A percentile compares a stretch with the other conserved stretches of the same genome.
Conservation (phyloP, 2,113 vertebrate species). For the Macroglossus sobrinus region DNA sequence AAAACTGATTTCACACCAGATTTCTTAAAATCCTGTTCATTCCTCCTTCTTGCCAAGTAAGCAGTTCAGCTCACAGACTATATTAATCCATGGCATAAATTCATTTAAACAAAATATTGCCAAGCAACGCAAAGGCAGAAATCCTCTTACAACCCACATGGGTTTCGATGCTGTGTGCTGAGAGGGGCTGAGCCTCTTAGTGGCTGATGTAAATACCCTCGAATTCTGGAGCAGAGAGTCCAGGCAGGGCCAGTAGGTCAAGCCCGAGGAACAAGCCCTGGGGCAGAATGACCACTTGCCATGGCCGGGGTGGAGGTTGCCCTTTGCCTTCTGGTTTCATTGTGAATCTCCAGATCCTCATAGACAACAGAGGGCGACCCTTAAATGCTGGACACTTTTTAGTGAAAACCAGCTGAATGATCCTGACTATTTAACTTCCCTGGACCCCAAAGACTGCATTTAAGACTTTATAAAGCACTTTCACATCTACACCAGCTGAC, state of each 20-base stretch:
- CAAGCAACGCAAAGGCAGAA: conserved; percentile 43
- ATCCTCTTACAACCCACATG: conserved; percentile 21
- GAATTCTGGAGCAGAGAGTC: neutral
- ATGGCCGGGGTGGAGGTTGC: neutral
- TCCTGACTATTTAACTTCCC: neutral
- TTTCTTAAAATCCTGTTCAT: conserved; percentile 40
- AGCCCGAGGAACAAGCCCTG: neutral
- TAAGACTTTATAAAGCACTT: neutral
- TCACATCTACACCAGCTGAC: rapidly evolving
- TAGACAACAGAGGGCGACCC: neutral
- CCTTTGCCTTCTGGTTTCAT: neutral
- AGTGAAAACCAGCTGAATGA: neutral
- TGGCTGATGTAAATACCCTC: neutral
- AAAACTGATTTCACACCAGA: neutral
- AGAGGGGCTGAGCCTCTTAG: neutral
- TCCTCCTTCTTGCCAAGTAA: conserved; percentile 43
- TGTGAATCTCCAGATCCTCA: neutral
- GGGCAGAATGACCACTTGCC: neutral
- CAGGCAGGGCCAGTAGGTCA: no score
- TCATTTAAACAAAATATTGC: conserved; percentile 63
- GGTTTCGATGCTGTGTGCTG: neutral
- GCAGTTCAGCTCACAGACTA: conserved; percentile 44
- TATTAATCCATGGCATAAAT: conserved; percentile 56
- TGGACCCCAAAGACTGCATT: neutral
- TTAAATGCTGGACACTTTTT: neutral